Evolutionary conservation across 2,888 invertebrate genomes (phyloP), one percentile per base, ranked within the genome.

Genomic region (Hyposoter didymator): DNA sequence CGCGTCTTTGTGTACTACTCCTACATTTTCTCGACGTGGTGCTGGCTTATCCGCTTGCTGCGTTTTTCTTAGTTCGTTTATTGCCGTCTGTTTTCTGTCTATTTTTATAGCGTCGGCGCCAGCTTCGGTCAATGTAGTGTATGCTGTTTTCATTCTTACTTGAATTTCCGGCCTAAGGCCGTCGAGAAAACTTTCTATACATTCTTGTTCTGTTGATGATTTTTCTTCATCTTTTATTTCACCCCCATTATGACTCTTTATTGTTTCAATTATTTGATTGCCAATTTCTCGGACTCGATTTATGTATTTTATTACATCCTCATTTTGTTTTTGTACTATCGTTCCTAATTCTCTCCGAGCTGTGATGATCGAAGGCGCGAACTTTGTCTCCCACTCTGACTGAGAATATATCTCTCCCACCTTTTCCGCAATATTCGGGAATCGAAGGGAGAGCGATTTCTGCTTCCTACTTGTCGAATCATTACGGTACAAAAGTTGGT

Each of bases 241-340:
- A 0, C 80, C 70, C 5, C 17, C 32, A n/a, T 76, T 76, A 17
- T 76, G n/a, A 6, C 43, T 66, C 39, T 78, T 64, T 1, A 52
- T 35, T 2, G 72, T 62, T 8, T 82, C 82, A 0, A 82, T 0
- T 0, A 78, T 72, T 6, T 82, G 52, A 49, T 72, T 82, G 0
- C 82, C 78, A 1, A 82, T 52, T 39, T 82, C 70, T 32, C 70
- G 69, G 2, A 82, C 70, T 19, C 75, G 69, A 49, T 82, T 82
- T 32, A 76, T 52, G 39, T 35, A 82, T 39, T n/a, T 32, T 14
- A 82, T 82, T 8, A 62, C 70, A 3, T 76, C 69, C 8, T 82
- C 76, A 12, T 70, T 47, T 7, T 62, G 19, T 47, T 28, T 62
- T 72, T 70, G 78, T 6, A 70, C 62, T 62, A 75, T n/a, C 5